Base-by-base conservation (phyloP, 2,113 vertebrate genomes). In the Cyprinodon brontotheroides region DNA sequence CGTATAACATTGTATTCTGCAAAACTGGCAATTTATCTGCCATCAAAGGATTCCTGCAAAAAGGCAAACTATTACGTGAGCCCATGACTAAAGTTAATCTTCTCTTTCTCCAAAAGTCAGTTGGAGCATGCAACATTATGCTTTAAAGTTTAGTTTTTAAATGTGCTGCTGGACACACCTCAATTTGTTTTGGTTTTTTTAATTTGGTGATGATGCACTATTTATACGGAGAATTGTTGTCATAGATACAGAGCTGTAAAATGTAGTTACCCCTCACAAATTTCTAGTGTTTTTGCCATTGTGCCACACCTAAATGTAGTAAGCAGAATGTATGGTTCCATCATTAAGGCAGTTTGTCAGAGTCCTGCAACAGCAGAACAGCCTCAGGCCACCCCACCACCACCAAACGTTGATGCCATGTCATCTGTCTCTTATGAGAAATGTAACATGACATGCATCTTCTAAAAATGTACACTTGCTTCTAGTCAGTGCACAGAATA, bases 21-120 rank as follows among this genome's bases (percentile, higher is more conserved):
- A 73, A 65, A 72, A 64, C 39, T 36, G 29, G 12, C 15, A 43
- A 78, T 29, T 22, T 60, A 48, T 50, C 12, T 11, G 48, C 65
- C n/a, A 15, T 3, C 3, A 9, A 17, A 39, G 22, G 3, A 12
- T 69, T 1, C 60, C 37, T 11, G 22, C 37, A 66, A 39, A 70
- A 65, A 53, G 29, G 14, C 9, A 66, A 61, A 36, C 61, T 20
- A 53, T 14, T 59, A 36, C 43, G 15, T 67, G 4, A 60, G 72
- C 43, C 43, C 11, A 22, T 61, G 14, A 65, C 37, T 0, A 39
- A 64, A 53, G 11, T 20, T 17, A 48, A 47, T 68, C 38, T 61
- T 38, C 40, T 64, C 20, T 61, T 48, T 36, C n/a, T 60, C 17
- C 4, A 48, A n/a, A 13, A 48, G 57, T 75, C 59, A n/a, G 29